Base-by-base conservation (phyloP, 2,113 vertebrate species). In the Plestiodon gilberti region DNA sequence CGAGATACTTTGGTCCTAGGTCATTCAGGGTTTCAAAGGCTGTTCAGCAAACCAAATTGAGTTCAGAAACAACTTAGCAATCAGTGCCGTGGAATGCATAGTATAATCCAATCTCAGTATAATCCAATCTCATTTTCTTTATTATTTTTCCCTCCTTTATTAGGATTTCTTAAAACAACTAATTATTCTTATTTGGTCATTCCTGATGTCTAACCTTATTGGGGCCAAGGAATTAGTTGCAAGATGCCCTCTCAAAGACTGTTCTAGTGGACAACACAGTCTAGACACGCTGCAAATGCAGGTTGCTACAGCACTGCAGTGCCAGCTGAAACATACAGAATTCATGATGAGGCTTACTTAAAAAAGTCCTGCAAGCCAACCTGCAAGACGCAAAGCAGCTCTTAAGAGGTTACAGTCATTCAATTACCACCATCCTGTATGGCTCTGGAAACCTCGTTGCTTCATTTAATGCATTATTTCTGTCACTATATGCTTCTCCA, bases 401-500 rank as follows among this genome's bases (percentile, higher is more conserved):
- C 0, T 64, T 59, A 77, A 93, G 81, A 78, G 48, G 0, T 25
- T 22, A 57, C 62, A 40, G 78, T 35, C 25, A 35, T 88, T 83
- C 81, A 40, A 64, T 38, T 83, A 82, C 55, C 6, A 61, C 38
- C 23, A 84, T 38, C 71, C 22, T 48, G 13, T 30, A 22, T 73
- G 79, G 6, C 25, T 73, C 20, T 69, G 52, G 62, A 73, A 87
- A 80, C 10, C 25, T 64, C 2, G 13, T 85, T 89, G 71, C 35
- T n/a, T 75, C 33, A 65, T 78, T 90, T 67, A 62, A 43, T 91
- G 38, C 2, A 13, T 40, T n/a, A 67, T 7, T 69, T 57, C 55
- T 40, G 65, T 61, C 64, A 69, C 9, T 7, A 52, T 83, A 85
- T 28, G 23, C 71, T 90, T 73, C 71, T 57, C n/a, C 65, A 81